These are phyloP conservation scores for Ennomos fuscantarius DNA, from an alignment of 2,888 invertebrate species.

Conservation along the genomic window DNA sequence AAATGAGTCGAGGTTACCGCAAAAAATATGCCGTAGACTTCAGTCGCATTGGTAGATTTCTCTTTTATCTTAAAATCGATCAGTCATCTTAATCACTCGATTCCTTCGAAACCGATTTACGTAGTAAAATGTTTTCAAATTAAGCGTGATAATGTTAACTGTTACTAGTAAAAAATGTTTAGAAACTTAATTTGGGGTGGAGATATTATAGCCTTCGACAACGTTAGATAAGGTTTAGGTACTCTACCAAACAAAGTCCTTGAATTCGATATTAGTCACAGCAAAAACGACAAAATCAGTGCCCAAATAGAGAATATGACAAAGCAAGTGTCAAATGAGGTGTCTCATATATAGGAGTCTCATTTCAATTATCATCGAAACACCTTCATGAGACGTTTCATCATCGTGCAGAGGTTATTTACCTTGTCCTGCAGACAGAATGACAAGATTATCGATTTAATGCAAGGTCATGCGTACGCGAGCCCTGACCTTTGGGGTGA, in stretches of 20 bases:
- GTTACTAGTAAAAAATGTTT: too few relatives aligned
- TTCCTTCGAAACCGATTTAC: not conserved
- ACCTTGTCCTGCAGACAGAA: conserved; percentile 38
- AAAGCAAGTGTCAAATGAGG: conserved; percentile 20
- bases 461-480: conserved; percentile 34
- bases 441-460: conserved; percentile 34
- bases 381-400: conserved; percentile 28
- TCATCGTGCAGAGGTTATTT: conserved; percentile 31
- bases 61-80: conserved; percentile 1
- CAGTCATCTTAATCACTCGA: not conserved
- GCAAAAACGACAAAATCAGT: conserved; percentile 33
- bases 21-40: conserved; percentile 28
- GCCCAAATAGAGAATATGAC: conserved; percentile 26
- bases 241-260: conserved; percentile 19
- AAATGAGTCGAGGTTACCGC: conserved; percentile 35
- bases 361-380: conserved; percentile 26
- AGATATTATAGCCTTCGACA: not conserved
- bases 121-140: not conserved
- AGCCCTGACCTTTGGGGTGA: conserved; percentile 31
- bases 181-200: too few relatives aligned
- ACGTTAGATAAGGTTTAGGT: not conserved
- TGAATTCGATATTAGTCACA: conserved; percentile 22
- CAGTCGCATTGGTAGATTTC: conserved; percentile 20
- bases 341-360: conserved; percentile 18
- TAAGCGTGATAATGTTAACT: too few relatives aligned